Evolutionary conservation across 2,888 invertebrate species (phyloP).

Genomic region (Galerucella nymphaeae): DNA sequence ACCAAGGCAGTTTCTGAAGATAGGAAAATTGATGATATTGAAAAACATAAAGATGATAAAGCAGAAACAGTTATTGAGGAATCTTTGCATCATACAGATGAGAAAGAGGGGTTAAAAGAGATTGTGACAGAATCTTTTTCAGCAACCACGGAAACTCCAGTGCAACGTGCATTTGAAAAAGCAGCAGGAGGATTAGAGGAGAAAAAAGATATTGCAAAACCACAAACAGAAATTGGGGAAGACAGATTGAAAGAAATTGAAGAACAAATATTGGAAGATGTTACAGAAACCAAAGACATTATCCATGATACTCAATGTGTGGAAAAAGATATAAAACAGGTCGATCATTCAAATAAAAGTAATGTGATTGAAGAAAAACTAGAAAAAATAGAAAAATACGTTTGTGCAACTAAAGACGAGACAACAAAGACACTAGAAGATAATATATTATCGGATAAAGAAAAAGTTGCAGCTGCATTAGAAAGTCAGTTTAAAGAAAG

Average conservation of each 20-base stretch:
- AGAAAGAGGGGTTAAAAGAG: neutral
- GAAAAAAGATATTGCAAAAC: neutral
- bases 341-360: neutral
- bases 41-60: neutral
- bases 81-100: neutral
- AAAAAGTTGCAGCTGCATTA: neutral
- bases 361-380: neutral
- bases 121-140: neutral
- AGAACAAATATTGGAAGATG: neutral
- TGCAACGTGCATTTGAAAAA: neutral
- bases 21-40: neutral
- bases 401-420: neutral
- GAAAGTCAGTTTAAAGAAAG: constrained; percentile 1
- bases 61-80: neutral
- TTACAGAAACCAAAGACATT: neutral
- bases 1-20: neutral
- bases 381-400: too few relatives aligned
- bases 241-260: neutral
- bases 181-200: neutral
- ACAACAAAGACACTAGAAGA: neutral
- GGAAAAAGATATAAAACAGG: neutral
- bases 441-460: neutral
- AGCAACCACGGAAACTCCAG: neutral
- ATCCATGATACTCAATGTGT: neutral
- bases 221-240: neutral